Percentiles rank a stretch among this genome's conserved stretches.
Evolutionary conservation across 2,797 vertebrate genomes (phyloP).

Genomic region (Phoeniculus purpureus): DNA sequence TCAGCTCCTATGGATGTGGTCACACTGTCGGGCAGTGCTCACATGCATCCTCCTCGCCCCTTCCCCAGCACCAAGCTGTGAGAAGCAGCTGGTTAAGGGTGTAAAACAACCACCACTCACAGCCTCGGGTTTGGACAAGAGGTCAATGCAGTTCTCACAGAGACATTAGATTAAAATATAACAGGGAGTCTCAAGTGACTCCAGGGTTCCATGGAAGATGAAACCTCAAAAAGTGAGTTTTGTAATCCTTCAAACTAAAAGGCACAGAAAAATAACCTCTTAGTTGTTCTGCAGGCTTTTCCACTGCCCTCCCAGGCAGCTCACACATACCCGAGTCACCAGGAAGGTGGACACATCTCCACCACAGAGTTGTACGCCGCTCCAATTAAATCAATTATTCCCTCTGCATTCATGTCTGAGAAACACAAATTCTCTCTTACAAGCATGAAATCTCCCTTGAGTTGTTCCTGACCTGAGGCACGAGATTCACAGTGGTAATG

Average conservation of each 20-base stretch:
- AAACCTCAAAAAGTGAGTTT: constrained; percentile 55
- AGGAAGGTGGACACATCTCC: background rate
- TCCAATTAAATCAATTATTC: background rate
- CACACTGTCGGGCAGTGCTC: background rate
- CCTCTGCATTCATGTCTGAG: background rate
- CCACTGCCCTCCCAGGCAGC: background rate
- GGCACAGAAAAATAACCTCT: constrained; percentile 43
- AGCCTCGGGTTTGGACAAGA: constrained; percentile 53
- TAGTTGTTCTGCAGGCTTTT: background rate
- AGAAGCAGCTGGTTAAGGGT: constrained; percentile 31
- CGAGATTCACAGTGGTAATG: background rate
- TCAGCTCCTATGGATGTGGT: background rate
- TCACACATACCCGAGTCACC: background rate
- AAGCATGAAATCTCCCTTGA: background rate
- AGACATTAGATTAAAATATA: constrained; percentile 64
- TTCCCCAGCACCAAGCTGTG: background rate
- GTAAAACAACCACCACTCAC: constrained; percentile 27
- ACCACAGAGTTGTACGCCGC: background rate
- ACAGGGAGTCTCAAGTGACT: constrained; percentile 47
- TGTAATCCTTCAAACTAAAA: constrained; percentile 67
- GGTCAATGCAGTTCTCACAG: constrained; percentile 18
- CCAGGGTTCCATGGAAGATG: constrained; percentile 69
- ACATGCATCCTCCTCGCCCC: rapidly evolving
- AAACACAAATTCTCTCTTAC: background rate
- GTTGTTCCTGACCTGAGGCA: background rate